phyloP scores from a whole-genome alignment of 2,797 vertebrate genomes.

The Tympanoctomys barrerae region DNA sequence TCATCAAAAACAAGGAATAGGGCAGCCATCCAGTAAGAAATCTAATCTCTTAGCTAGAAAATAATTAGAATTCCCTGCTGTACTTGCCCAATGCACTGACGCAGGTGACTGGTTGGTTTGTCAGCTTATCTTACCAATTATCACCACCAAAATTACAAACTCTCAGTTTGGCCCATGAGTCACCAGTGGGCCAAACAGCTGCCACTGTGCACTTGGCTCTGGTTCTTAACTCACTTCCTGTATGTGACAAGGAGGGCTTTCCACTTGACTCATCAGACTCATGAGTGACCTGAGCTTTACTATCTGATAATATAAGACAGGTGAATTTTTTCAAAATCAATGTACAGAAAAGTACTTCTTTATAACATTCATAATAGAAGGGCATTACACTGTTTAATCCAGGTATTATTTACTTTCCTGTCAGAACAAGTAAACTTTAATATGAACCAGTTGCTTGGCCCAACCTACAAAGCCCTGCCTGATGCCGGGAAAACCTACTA shows the following conservation, averaged over 20 bases:
- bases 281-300: constrained; percentile 74
- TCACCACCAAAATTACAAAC: constrained; percentile 83
- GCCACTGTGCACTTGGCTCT: constrained; percentile 70
- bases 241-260: constrained; percentile 72
- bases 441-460: neutral
- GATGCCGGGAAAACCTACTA: neutral
- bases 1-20: neutral
- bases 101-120: constrained; percentile 45
- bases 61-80: neutral
- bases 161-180: constrained; percentile 82
- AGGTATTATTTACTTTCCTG: constrained; percentile 48
- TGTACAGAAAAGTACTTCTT: constrained; percentile 41
- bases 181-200: constrained; percentile 82
- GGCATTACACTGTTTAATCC: neutral
- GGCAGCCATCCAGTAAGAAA: neutral
- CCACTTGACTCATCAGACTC: constrained; percentile 80
- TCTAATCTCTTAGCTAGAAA: constrained; percentile 2
- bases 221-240: constrained; percentile 81
- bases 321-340: constrained; percentile 48
- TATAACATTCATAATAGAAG: constrained; percentile 61
- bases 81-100: constrained; percentile 23
- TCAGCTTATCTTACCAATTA: constrained; percentile 75
- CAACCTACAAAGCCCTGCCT: neutral
- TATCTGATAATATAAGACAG: constrained; percentile 64
- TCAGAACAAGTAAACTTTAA: constrained; percentile 58